Evolutionary conservation across 2,113 vertebrate species (phyloP).

Genomic region (Carassius auratus): DNA sequence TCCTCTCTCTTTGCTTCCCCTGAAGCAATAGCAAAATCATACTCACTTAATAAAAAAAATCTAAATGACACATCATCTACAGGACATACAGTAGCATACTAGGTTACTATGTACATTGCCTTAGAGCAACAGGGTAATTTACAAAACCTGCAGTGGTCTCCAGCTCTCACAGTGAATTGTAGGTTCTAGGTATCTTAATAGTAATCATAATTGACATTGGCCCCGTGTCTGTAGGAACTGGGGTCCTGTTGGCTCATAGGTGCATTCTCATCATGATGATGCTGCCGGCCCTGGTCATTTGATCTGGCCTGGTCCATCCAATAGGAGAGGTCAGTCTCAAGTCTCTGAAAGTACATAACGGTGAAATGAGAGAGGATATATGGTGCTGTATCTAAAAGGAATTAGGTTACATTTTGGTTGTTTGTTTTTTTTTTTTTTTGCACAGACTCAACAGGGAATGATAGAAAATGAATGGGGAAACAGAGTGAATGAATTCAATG

Average conservation of each 20-base stretch:
- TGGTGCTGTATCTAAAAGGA: too few relatives aligned
- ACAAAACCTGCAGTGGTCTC: neutral
- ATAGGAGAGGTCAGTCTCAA: conserved; percentile 88
- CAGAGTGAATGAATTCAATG: too few relatives aligned
- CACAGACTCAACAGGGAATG: too few relatives aligned
- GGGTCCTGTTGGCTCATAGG: conserved; percentile 79
- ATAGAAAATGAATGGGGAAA: too few relatives aligned
- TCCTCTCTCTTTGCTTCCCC: neutral
- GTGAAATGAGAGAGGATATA: neutral
- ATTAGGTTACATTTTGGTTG: too few relatives aligned
- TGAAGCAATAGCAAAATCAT: too few relatives aligned
- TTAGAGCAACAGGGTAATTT: neutral
- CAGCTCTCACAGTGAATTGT: neutral
- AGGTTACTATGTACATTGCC: neutral
- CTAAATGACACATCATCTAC: neutral
- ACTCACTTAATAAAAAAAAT: too few relatives aligned
- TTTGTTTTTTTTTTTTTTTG: too few relatives aligned
- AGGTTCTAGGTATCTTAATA: conserved; percentile 72
- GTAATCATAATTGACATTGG: conserved; percentile 91
- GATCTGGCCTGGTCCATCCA: conserved; percentile 85
- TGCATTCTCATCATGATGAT: conserved; percentile 89
- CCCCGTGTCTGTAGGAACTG: conserved; percentile 81
- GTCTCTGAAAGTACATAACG: conserved; percentile 76
- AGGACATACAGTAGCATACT: neutral
- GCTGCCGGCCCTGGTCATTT: conserved; percentile 83